Conservation (phyloP, 2,888 invertebrate species). For the Theodoxus fluviatilis region DNA sequence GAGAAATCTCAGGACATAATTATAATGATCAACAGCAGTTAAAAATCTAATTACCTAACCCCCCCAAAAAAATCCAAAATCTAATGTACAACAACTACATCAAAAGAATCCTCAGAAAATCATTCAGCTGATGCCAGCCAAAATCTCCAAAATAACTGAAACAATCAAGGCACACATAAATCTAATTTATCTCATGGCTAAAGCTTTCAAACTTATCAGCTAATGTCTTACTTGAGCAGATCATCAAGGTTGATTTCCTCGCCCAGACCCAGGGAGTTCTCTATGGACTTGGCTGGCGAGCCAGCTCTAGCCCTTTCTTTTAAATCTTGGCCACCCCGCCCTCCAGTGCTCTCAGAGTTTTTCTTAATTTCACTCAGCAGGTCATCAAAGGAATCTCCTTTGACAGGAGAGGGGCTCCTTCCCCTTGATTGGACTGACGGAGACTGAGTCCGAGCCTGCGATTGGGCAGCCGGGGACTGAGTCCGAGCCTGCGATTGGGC, state of each 20-base stretch:
- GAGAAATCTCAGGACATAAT: no score
- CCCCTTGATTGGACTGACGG: no score
- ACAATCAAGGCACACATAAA: no score
- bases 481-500: conserved; percentile 26
- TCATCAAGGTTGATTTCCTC: conserved; percentile 43
- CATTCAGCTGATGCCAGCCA: no score
- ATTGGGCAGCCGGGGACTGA: conserved; percentile 19
- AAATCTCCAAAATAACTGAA: no score
- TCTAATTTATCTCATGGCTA: no score
- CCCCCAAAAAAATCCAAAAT: background rate
- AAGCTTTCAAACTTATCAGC: no score
- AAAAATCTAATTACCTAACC: no score
- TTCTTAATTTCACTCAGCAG: background rate
- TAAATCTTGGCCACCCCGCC: background rate
- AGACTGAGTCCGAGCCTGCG: no score
- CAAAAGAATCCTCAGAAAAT: no score
- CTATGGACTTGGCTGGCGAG: conserved; percentile 21
- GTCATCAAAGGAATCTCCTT: conserved; percentile 22
- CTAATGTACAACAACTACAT: background rate
- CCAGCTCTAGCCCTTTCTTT: background rate
- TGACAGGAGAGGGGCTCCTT: no score
- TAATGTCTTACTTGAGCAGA: conserved; percentile 40
- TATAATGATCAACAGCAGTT: no score
- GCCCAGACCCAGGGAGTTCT: conserved; percentile 48
- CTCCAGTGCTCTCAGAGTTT: background rate